Conservation (phyloP, 2,888 invertebrate species). For the Scotopteryx bipunctaria region DNA sequence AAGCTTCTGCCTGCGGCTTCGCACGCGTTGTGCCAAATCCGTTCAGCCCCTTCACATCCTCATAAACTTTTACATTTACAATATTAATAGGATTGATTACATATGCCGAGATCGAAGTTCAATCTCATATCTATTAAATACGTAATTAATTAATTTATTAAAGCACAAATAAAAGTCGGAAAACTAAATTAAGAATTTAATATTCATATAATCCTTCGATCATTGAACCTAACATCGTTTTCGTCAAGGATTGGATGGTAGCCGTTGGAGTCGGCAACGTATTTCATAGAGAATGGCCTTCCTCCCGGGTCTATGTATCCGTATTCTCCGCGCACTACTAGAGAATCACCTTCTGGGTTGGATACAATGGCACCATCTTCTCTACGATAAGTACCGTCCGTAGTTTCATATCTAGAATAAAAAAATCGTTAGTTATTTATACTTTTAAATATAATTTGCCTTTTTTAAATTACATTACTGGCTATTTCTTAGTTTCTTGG, state of each 20-base stretch:
- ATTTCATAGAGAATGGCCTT: constrained; percentile 60
- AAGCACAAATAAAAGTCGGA: constrained; percentile 1
- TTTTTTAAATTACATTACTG: too few species aligned
- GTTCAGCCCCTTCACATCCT: too few species aligned
- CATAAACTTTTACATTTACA: too few species aligned
- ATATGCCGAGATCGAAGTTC: neutral
- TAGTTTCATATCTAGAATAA: constrained; percentile 67
- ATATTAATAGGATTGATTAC: too few species aligned
- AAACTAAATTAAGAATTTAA: constrained; percentile 6
- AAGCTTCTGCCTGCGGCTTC: too few species aligned
- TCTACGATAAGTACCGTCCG: constrained; percentile 77
- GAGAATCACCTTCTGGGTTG: constrained; percentile 40
- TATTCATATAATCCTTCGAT: constrained; percentile 64
- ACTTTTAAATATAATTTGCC: too few species aligned
- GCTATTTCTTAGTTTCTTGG: too few species aligned
- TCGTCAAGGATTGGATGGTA: constrained; percentile 55
- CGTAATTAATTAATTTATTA: neutral
- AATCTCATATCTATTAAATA: neutral
- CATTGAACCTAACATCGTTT: constrained; percentile 65
- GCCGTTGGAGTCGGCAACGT: constrained; percentile 85
- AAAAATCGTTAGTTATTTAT: constrained; percentile 12
- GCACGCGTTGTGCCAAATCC: too few species aligned
- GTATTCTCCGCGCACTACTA: constrained; percentile 74
- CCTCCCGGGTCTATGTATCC: constrained; percentile 82
- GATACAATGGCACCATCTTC: constrained; percentile 71